Base-by-base conservation (phyloP, 2,113 vertebrate species). In the Poeciliopsis prolifica region DNA sequence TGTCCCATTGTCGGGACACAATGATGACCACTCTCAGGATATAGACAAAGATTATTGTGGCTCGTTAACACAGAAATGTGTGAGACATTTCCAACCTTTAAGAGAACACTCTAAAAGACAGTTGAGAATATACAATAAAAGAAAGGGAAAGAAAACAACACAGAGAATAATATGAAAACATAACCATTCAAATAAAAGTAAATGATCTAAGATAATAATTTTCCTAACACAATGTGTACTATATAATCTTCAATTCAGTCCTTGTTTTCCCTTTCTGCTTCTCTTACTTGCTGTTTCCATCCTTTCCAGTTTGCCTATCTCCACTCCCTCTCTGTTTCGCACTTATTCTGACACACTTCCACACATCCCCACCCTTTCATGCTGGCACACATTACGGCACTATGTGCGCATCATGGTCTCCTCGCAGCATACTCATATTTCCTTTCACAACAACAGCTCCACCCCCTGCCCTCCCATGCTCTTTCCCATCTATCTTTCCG, bases 261-360 rank as follows among this genome's bases (percentile, higher is more conserved):
- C 79, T 75, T 70, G 86, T 85, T 88, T 78, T 86, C 83, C 65
- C 62, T 77, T 80, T 61, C 58, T 73, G 60, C 80, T 86, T 84
- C 72, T 78, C 74, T 75, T 82, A 30, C 77, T 81, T 79, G 80
- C 61, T 6, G n/a, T 87, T 87, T 90, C 78, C 83, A 84, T 89
- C 86, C 80, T 70, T 75, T 84, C 63, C 79, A 79, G 44, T 75
- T 75, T 44, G 77, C 65, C 86, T 80, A 74, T 73, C 83, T 84
- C 80, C 80, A 78, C 82, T 87, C 79, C 75, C 74, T 75, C 85
- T 85, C 73, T 79, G 80, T 90, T 87, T 88, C 83, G 80, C 77
- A 82, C 87, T 86, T 80, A 88, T 33, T 87, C 78, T 91, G 90
- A 90, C 92, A 89, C 77, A 89, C 87, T 88, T 73, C 14, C 73